Evolutionary conservation across 2,888 invertebrate species (phyloP).

Genomic region (Tineola bisselliella): DNA sequence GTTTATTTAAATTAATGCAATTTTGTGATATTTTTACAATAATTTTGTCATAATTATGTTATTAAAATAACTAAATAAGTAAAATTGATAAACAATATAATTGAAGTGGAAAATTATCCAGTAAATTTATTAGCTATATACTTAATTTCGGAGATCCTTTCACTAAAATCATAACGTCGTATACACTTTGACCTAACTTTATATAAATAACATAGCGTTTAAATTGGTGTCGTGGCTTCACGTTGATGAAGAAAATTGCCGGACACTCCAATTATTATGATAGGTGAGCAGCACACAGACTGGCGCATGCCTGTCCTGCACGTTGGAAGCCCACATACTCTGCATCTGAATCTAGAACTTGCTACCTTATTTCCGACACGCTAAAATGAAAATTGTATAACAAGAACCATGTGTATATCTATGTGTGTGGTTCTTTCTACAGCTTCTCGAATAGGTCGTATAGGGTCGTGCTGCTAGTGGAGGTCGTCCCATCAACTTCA

Average conservation of each 20-base stretch:
- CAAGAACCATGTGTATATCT: neutral
- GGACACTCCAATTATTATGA: conserved; percentile 14
- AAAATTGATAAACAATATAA: neutral
- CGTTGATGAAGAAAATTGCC: conserved; percentile 13
- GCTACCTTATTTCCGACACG: neutral
- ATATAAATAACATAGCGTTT: neutral
- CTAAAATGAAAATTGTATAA: neutral
- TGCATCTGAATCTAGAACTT: neutral
- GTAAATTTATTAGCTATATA: neutral
- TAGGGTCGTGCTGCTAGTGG: conserved; percentile 20
- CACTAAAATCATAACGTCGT: neutral
- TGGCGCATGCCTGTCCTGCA: neutral
- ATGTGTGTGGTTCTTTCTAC: conserved; percentile 22
- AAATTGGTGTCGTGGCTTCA: conserved; percentile 10
- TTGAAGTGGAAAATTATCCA: neutral
- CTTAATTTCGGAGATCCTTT: neutral
- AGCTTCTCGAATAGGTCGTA: conserved; percentile 20
- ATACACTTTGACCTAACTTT: conserved; percentile 7
- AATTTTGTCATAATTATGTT: too few relatives aligned
- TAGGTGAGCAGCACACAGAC: conserved; percentile 8
- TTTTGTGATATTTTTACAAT: too few relatives aligned
- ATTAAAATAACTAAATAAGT: too few relatives aligned
- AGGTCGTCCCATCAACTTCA: conserved; percentile 18
- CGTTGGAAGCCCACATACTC: neutral
- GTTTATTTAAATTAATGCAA: too few relatives aligned